phyloP scores from a whole-genome alignment of 1,140 invertebrate species.

The Zophobas atratus region DNA sequence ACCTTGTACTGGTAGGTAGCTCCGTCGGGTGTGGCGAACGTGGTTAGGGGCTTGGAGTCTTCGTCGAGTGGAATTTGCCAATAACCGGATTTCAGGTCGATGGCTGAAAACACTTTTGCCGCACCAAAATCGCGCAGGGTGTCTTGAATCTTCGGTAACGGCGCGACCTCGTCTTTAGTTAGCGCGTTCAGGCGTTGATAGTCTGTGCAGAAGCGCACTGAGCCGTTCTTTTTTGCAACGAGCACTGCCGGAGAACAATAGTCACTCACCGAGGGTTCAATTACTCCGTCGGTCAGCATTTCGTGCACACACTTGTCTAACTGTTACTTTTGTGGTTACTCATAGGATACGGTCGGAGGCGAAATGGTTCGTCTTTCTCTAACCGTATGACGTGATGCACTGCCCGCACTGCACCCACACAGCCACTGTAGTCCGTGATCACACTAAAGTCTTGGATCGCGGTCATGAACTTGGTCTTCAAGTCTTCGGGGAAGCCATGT shows the following conservation, averaged over 20 bases:
- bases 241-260: slow-evolving; percentile 51
- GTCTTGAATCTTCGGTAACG: slow-evolving; percentile 47
- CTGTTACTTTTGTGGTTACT: no score
- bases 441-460: neutral
- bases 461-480: neutral
- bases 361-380: neutral
- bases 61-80: no score
- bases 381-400: neutral
- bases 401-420: neutral
- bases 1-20: no score
- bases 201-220: slow-evolving; percentile 58
- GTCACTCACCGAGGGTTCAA: slow-evolving; percentile 1
- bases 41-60: no score
- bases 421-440: neutral
- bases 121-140: no score
- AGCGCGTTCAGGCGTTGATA: slow-evolving; percentile 66
- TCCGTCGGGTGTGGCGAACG: no score
- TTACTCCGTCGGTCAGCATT: slow-evolving; percentile 47
- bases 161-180: slow-evolving; percentile 62
- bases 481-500: neutral
- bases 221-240: slow-evolving; percentile 52
- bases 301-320: slow-evolving; percentile 38
- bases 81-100: no score
- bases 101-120: no score
- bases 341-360: neutral